These are phyloP conservation scores for Aurelia aurita DNA, from an alignment of 30 jellyfish, hydroid and myxozoan species.

Conservation along the genomic window DNA sequence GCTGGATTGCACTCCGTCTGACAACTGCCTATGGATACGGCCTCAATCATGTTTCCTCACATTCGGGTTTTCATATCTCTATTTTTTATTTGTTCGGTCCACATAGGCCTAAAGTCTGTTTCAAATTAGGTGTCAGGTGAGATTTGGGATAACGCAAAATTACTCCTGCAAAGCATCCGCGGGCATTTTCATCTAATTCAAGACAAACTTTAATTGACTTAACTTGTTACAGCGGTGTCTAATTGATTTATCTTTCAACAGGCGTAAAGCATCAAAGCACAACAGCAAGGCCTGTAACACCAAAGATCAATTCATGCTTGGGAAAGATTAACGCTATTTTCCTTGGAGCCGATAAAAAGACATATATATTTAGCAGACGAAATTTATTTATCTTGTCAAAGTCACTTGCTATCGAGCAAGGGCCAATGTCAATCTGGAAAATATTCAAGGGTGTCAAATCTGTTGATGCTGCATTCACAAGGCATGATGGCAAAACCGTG, in stretches of 20 bases:
- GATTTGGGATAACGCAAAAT: too few species aligned
- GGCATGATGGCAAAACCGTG: conserved; percentile 75
- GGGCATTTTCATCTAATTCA: too few species aligned
- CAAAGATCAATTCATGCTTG: conserved; percentile 31
- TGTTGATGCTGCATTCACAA: conserved; percentile 85
- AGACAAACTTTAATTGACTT: too few species aligned
- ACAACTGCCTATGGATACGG: too few species aligned
- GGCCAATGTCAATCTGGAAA: conserved; percentile 65
- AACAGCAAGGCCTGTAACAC: conserved; percentile 13
- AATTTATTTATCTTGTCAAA: conserved; percentile 38
- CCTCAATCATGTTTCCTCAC: too few species aligned
- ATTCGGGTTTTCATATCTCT: too few species aligned
- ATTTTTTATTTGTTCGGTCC: too few species aligned
- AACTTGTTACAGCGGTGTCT: too few species aligned
- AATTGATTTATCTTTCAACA: neutral
- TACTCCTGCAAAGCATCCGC: too few species aligned
- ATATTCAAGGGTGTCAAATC: conserved; percentile 70
- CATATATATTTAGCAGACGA: conserved; percentile 54
- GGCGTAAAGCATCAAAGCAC: conserved; percentile 31
- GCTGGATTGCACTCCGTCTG: too few species aligned
- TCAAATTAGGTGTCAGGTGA: too few species aligned
- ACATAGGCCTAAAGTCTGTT: too few species aligned
- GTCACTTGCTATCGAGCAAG: conserved; percentile 26
- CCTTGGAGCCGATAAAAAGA: conserved; percentile 41
- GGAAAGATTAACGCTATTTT: conserved; percentile 48